Evolutionary conservation across 2,113 vertebrate genomes (phyloP), one percentile per base, ranked within the genome.

Genomic region (Prietella phreatophila): DNA sequence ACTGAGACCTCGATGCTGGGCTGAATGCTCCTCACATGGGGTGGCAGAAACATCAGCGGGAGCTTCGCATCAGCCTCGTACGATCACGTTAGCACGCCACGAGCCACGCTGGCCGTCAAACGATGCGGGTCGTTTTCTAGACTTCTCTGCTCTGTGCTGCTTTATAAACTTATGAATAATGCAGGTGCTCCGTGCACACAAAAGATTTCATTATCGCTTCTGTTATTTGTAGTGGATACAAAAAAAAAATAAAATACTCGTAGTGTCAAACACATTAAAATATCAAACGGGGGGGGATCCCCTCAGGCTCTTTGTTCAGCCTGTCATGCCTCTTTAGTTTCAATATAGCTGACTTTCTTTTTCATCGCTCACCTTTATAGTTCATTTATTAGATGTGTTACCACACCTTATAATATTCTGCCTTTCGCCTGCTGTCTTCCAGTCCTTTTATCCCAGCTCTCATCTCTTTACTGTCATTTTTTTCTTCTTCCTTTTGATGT

Each of bases 91-190:
- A 92, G 89, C 91, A 89, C 90, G 88, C 92, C 60, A 86, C 2
- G 27, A 85, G 85, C 30, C 69, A 86, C 88, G 90, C 75, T 94
- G 94, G 94, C 50, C 78, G 89, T 92, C 92, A 96, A 96, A 93
- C 94, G 94, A 91, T 92, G 94, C 91, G 92, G 95, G 94, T 94
- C 94, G 94, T 96, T 96, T 96, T 14, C 90, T 93, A 95, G 95
- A 93, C 93, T 93, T 91, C 90, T 90, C 91, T 78, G 39, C 76
- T 58, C 65, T 82, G 39, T 86, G 76, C 85, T 92, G 96, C 96
- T 96, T 96, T 95, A 95, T 94, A 94, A 95, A 93, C 89, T 96
- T 95, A 97, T 99, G 97, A 97, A 98, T 99, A 96, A 98, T 98
- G 96, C 96, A 99, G 85, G 89, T 87, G 53, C 89, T 91, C 92